A percentile compares a stretch with the other conserved stretches of the same genome.
These are phyloP conservation scores for Colius striatus DNA, from an alignment of 2,113 vertebrate genomes.

Conservation along the genomic window DNA sequence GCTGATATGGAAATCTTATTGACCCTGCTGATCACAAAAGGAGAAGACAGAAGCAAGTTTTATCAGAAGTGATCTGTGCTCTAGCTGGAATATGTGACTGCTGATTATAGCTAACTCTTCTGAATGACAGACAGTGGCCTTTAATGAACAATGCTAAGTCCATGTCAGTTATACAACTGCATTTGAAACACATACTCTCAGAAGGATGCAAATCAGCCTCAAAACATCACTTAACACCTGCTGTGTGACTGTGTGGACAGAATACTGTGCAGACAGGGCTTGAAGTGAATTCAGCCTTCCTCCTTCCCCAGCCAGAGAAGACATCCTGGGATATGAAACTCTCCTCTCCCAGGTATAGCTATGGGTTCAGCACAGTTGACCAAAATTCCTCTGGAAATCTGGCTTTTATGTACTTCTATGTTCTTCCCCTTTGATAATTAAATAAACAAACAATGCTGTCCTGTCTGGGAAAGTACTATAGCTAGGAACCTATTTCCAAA, in stretches of 20 bases:
- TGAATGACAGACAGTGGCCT: background rate
- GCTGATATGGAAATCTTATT: background rate
- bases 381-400: background rate
- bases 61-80: background rate
- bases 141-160: background rate
- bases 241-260: background rate
- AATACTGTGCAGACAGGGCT: background rate
- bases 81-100: background rate
- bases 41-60: constrained; percentile 11
- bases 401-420: background rate
- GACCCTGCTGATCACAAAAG: background rate
- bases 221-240: background rate
- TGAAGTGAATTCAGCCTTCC: background rate
- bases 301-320: background rate
- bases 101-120: background rate
- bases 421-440: background rate
- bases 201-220: background rate
- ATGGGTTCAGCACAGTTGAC: background rate
- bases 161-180: background rate
- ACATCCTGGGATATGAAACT: background rate
- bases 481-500: background rate
- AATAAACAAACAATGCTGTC: background rate
- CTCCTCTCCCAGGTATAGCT: background rate
- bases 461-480: background rate
- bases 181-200: background rate